Evolutionary conservation across 92 coral and sea anemone genomes (phyloP), one percentile per base, ranked within the genome.

Genomic region (Porites cylindrica): DNA sequence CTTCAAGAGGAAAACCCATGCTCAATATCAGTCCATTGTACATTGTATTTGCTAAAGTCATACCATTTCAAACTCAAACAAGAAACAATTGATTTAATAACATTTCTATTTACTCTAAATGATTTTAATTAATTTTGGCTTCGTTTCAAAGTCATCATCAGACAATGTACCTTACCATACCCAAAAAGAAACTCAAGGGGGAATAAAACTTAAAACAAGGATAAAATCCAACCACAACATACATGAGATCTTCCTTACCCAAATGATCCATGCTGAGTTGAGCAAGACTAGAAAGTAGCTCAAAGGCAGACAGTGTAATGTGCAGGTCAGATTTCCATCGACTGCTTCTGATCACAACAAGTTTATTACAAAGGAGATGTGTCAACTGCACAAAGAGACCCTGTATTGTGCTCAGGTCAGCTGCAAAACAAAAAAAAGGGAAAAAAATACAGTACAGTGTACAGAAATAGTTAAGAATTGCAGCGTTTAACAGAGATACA

Each of bases 281-380:
- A 20, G 99, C 94, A 26, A 97, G 88, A 6, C 98, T 96, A 24
- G 95, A 91, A 80, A 96, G 86, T 76, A 96, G 85, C 79, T 96
- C 98, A 80, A 96, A 91, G 0, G 99, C 96, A 56, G 99, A 96
- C 13, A 97, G 85, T 0, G 99, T 97, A 24, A 97, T 94, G 43
- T 95, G 99, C 23, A 97, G 86, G 43, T 97, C 99, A 19, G 96
- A 77, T 81, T 95, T 97, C 99, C 99, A 97, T 32, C 90, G 94
- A 20, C 99, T 97, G 92, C 99, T 94, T 79, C 98, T 87, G 9
- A 90, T 84, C 23, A 97, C 96, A 20, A 97, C 98, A 79, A 97
- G 93, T 85, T 97, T 97, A 88, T 95, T 94, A 82, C 96, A 93
- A 60, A 97, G 84, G 72, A 97, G 93, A 76, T 92, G 94, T 1